These are phyloP conservation scores for Oxyruncus cristatus DNA, from an alignment of 2,113 vertebrate species.

Conservation along the genomic window DNA sequence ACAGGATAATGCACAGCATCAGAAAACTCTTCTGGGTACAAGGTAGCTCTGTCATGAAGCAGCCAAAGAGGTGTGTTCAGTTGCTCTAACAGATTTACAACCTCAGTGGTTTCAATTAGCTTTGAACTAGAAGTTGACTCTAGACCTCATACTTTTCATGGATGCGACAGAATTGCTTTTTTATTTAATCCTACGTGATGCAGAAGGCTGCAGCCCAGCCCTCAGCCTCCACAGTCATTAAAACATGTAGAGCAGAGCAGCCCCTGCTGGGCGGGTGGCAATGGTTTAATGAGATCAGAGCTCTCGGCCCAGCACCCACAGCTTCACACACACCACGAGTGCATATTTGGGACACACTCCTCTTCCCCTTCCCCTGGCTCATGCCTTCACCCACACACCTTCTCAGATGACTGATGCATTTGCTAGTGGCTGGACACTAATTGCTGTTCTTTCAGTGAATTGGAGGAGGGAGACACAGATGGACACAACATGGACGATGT, in stretches of 20 bases:
- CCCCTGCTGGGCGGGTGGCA: conserved; percentile 19
- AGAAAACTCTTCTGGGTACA: conserved; percentile 24
- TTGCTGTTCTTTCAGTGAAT: background rate
- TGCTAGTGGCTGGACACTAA: background rate
- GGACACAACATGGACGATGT: fast-evolving
- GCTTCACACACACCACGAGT: background rate
- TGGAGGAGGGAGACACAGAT: fast-evolving
- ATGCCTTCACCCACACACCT: background rate
- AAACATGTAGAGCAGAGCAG: conserved; percentile 23
- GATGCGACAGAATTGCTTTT: background rate
- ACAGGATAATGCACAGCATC: conserved; percentile 43
- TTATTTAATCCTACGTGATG: background rate
- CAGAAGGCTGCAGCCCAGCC: background rate
- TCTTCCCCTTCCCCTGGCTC: background rate
- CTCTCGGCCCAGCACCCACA: background rate
- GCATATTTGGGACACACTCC: fast-evolving
- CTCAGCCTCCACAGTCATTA: background rate
- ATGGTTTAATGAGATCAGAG: background rate
- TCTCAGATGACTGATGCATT: background rate
- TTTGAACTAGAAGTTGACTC: conserved; percentile 24
- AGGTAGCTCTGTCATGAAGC: conserved; percentile 46
- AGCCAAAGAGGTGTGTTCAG: background rate
- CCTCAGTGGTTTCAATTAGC: background rate
- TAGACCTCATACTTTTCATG: background rate
- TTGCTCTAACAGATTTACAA: conserved; percentile 8